These are phyloP conservation scores for Amphipyra berbera DNA, from an alignment of 2,888 invertebrate genomes.

Conservation along the genomic window DNA sequence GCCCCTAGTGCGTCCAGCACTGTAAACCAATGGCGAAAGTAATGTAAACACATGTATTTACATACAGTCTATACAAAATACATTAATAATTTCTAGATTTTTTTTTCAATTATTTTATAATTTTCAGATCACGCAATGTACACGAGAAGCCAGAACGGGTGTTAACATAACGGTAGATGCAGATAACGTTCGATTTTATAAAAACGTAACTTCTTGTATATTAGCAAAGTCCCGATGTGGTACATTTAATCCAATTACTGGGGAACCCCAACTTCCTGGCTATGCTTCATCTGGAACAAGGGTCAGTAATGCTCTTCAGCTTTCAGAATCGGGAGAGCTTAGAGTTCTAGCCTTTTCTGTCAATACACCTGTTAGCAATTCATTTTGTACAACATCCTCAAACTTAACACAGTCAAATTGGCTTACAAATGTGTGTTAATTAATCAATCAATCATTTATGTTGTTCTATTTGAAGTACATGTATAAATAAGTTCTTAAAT, in stretches of 20 bases:
- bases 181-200: slow-evolving; percentile 89
- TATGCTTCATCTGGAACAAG: slow-evolving; percentile 76
- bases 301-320: slow-evolving; percentile 89
- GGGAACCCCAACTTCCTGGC: slow-evolving; percentile 89
- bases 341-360: slow-evolving; percentile 88
- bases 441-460: not conserved
- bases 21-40: no score
- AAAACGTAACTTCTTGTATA: slow-evolving; percentile 92
- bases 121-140: slow-evolving; percentile 88
- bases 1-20: no score
- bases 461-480: no score
- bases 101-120: not conserved
- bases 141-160: slow-evolving; percentile 86
- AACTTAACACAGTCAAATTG: slow-evolving; percentile 88
- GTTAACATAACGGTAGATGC: slow-evolving; percentile 84
- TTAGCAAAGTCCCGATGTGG: slow-evolving; percentile 91
- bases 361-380: slow-evolving; percentile 84
- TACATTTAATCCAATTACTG: slow-evolving; percentile 91
- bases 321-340: slow-evolving; percentile 88
- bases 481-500: no score
- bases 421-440: slow-evolving; percentile 83
- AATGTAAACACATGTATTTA: no score
- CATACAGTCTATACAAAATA: no score
- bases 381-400: slow-evolving; percentile 87
- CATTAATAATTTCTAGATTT: no score